Conservation (phyloP, 2,888 invertebrate species). For the Morpho deidamia region DNA sequence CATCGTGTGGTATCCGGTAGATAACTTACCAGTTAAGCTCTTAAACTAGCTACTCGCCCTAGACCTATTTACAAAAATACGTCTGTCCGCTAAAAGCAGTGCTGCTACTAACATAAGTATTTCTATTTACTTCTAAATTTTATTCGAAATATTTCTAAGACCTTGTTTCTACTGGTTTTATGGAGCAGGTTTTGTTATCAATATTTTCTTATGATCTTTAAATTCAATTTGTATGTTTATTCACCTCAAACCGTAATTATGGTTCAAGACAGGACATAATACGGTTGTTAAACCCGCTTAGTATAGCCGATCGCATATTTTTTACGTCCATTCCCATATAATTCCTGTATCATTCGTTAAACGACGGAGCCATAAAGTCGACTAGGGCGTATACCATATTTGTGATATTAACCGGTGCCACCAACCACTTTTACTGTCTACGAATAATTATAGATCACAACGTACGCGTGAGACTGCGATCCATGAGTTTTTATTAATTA, state of each 20-base stretch:
- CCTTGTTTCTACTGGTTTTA: no score
- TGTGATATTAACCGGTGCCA: constrained; percentile 25
- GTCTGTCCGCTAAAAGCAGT: no score
- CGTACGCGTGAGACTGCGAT: constrained; percentile 16
- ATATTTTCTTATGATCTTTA: constrained; percentile 1
- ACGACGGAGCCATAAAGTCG: constrained; percentile 36
- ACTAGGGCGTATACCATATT: constrained; percentile 40
- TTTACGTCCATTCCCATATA: constrained; percentile 48
- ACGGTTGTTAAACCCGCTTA: constrained; percentile 38
- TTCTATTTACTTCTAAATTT: no score
- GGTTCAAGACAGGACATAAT: constrained; percentile 13
- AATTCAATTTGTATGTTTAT: constrained; percentile 9
- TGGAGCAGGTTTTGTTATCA: not conserved
- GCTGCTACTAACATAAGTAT: no score
- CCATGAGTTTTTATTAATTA: constrained; percentile 4
- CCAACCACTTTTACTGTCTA: constrained; percentile 21
- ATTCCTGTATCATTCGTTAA: constrained; percentile 36
- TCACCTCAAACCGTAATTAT: constrained; percentile 1
- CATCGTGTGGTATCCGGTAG: no score
- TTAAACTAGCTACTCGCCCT: no score
- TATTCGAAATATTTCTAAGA: no score
- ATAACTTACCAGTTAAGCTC: no score
- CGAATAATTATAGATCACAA: constrained; percentile 22
- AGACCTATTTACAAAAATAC: no score
- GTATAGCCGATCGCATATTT: constrained; percentile 53